Conservation (phyloP, 2,113 vertebrate species). For the Falcunculus frontatus region DNA sequence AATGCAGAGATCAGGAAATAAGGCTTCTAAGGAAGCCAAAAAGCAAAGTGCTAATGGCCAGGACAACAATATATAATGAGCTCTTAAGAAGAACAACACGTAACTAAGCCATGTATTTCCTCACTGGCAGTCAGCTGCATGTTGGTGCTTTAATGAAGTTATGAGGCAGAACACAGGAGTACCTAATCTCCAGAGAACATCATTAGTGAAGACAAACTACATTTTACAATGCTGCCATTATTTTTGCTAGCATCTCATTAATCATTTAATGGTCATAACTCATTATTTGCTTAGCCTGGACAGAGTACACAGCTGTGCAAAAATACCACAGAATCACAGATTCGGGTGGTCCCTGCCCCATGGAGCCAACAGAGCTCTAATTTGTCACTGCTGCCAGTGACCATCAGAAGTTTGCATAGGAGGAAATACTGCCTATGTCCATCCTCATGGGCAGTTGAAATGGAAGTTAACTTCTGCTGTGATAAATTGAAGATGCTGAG, state of each 20-base stretch:
- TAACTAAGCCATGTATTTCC: not conserved
- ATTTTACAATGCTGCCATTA: not conserved
- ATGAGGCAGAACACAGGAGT: not conserved
- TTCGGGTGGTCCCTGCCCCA: not conserved
- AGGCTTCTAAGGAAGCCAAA: not conserved
- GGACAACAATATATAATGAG: not conserved
- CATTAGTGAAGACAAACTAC: conserved; percentile 8
- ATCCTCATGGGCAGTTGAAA: not conserved
- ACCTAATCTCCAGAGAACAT: not conserved
- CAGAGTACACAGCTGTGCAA: not conserved
- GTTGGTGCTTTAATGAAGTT: not conserved
- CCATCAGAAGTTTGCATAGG: not conserved
- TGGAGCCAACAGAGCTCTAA: not conserved
- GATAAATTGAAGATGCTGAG: not conserved
- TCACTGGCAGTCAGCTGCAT: not conserved
- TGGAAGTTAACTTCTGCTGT: not conserved
- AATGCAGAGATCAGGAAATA: not conserved
- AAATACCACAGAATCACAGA: not conserved
- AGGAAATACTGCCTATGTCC: not conserved
- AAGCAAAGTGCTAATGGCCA: not conserved
- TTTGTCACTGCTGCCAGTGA: not conserved
- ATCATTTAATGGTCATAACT: not conserved
- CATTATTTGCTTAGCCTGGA: not conserved
- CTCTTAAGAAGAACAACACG: not conserved
- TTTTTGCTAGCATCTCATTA: conserved; percentile 16